A percentile compares a stretch with the other conserved stretches of the same genome.
phyloP scores from a whole-genome alignment of 1,140 invertebrate species.

The Steinernema khuongi region DNA sequence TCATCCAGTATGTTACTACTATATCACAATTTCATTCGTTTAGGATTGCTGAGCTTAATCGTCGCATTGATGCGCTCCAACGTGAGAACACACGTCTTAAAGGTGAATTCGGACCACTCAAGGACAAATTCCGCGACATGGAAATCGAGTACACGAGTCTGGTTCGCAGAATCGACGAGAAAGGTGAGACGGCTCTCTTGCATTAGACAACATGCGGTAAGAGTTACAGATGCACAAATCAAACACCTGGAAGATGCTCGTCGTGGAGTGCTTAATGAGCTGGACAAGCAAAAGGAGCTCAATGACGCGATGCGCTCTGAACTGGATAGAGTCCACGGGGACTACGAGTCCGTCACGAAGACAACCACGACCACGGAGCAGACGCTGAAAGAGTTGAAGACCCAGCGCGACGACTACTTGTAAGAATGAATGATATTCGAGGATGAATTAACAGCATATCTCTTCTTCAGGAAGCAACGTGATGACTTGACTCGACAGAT shows the following conservation, averaged over 20 bases:
- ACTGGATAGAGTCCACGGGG: constrained; percentile 40
- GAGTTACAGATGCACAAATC: constrained; percentile 47
- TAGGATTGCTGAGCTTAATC: constrained; percentile 55
- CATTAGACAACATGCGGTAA: constrained; percentile 7
- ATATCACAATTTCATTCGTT: too few species aligned
- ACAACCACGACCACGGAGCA: constrained; percentile 44
- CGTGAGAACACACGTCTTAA: constrained; percentile 52
- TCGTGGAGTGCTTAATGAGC: constrained; percentile 36
- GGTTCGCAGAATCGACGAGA: constrained; percentile 50
- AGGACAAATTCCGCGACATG: constrained; percentile 49
- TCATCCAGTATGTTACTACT: too few species aligned
- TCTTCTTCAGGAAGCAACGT: constrained; percentile 48
- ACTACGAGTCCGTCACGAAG: constrained; percentile 46
- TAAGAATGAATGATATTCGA: constrained; percentile 6
- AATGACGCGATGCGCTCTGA: constrained; percentile 43
- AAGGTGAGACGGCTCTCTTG: constrained; percentile 31
- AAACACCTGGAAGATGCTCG: constrained; percentile 44
- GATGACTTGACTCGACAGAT: constrained; percentile 49
- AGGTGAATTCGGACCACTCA: constrained; percentile 47
- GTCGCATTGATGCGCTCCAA: constrained; percentile 48
- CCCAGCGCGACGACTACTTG: constrained; percentile 53
- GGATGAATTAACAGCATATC: background rate
- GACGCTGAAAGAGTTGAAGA: constrained; percentile 51
- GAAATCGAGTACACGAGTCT: constrained; percentile 53
- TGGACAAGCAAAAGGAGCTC: constrained; percentile 38